These are phyloP conservation scores for Rhizoglyphus robini DNA, from an alignment of 1,140 invertebrate genomes.

Conservation along the genomic window DNA sequence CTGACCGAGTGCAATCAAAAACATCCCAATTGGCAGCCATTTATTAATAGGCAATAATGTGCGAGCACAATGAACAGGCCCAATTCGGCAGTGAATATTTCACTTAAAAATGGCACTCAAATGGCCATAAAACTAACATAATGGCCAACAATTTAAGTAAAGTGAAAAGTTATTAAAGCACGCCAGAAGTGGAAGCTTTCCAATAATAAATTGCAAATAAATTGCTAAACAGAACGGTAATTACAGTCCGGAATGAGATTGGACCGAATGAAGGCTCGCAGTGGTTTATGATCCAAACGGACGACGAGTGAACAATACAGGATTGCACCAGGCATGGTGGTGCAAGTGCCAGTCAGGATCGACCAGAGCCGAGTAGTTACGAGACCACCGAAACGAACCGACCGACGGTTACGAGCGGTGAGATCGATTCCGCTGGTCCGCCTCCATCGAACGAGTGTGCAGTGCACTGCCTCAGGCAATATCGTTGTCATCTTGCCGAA, in stretches of 20 bases:
- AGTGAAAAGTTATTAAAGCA: not conserved
- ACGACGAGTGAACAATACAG: too few species aligned
- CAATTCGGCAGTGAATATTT: too few species aligned
- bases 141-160: not conserved
- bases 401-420: not conserved
- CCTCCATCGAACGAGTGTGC: too few species aligned
- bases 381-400: not conserved
- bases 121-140: too few species aligned
- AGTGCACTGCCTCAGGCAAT: not conserved
- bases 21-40: too few species aligned
- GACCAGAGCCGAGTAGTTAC: not conserved
- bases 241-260: too few species aligned
- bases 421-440: not conserved
- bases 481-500: not conserved
- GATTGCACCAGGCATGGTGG: too few species aligned
- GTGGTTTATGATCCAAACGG: not conserved
- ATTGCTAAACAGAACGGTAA: conserved; percentile 7
- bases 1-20: too few species aligned
- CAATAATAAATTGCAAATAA: not conserved
- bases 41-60: too few species aligned
- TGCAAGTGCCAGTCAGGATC: not conserved
- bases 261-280: not conserved
- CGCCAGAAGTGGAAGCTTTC: not conserved
- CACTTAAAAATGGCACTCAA: too few species aligned
- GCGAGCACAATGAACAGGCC: too few species aligned